Base-by-base conservation (phyloP, 1,140 invertebrate genomes). In the Spodoptera litura region DNA sequence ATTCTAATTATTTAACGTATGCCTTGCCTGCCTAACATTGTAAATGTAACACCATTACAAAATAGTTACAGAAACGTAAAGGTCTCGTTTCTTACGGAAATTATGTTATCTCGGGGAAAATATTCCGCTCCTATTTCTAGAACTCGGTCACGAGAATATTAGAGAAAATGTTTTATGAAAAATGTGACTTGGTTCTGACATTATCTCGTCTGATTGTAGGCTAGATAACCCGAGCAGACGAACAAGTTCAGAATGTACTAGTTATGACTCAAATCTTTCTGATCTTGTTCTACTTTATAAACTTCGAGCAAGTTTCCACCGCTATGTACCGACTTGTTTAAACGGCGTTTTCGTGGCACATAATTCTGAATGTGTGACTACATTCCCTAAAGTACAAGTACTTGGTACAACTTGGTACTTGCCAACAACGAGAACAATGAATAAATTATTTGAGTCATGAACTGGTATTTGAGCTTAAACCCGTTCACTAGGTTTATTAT, bases 401-500 rank as follows among this genome's bases (percentile, higher is more conserved):
- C 58, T 74, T 3, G 35, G n/a, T 15, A 56, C 38, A 68, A 49
- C n/a, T 53, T 12, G 3, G 9, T 62, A 62, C 44, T 49, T 75
- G 71, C 52, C 55, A 74, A 51, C 56, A 74, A 75, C 44, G 44
- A 64, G 59, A 64, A 64, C 73, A 73, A 73, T 68, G 79, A 81
- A 80, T 73, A 77, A 77, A 83, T 78, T 70, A 73, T 56, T 78
- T 61, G 13, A 70, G 15, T 62, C 58, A 59, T 58, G 72, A 79
- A 82, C 58, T 71, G 78, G 80, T 85, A 59, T 83, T 81, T 58
- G 64, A 52, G 64, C 58, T 80, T 11, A 56, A 85, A 82, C 58
- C 58, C 73, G 84, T 70, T 75, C 38, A 85, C 59, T 83, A 80
- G 82, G 80, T 83, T 83, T 85, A 85, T 31, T 79, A 75, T 76